Evolutionary conservation across 2,888 invertebrate species (phyloP), one percentile per base, ranked within the genome.

Genomic region (Allolobophora icterica): DNA sequence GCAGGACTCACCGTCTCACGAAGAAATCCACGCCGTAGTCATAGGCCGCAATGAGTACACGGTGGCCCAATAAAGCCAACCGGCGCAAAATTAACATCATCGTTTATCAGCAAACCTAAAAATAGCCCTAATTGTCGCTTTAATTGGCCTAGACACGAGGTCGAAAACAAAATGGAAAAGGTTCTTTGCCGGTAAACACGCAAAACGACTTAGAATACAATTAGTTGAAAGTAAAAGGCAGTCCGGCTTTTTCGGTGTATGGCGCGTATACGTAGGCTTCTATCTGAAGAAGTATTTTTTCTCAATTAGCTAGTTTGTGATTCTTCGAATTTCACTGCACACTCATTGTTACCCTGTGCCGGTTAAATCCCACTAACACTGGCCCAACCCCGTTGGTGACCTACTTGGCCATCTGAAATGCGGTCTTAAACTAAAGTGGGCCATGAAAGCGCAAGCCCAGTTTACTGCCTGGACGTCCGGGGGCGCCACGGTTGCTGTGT

Each of bases 21-120:
- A 71, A 11, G 11, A 71, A 8, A n/a, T 71, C 71, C 71, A n/a
- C 71, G 30, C n/a, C n/a, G 71, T 13, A 52, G 52, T 21, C 24
- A 15, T 71, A n/a, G 21, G n/a, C 71, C 30, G 0, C n/a, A 1
- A 0, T 4, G 45, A 0, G 30, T 71, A 71, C 30, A 71, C n/a
- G 4, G 71, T n/a, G 71, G 8, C n/a, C 8, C 71, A 30, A 71
- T 71, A 71, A 71, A 71, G 71, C n/a, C n/a, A n/a, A 3, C n/a
- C 2, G n/a, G 11, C 30, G 0, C 1, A n/a, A 19, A 30, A 30
- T 71, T 71, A 71, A 30, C 0, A 8, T 30, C 71, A 17, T 1
- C 71, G 71, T n/a, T 71, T 71, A 71, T 71, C 71, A 71, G 71
- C 71, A 71, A n/a, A 71, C 71, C 30, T 71, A 71, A 71, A 71